Percentiles rank a stretch among this genome's conserved stretches.
phyloP scores from a whole-genome alignment of 2,888 invertebrate genomes.

The Microdon myrmicae region DNA sequence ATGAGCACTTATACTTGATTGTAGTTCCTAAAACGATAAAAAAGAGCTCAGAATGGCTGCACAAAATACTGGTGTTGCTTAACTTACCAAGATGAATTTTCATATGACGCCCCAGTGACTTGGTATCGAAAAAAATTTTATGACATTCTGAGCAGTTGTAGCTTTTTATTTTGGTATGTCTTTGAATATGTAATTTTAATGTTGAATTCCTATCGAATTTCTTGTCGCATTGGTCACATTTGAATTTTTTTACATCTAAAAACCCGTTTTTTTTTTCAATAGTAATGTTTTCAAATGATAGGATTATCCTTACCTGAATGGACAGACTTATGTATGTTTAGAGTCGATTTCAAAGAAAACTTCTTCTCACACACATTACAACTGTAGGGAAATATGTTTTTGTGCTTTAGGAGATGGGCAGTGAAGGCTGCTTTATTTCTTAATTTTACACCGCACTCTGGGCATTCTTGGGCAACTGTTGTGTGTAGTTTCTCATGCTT shows the following conservation, averaged over 20 bases:
- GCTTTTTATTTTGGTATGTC: slow-evolving; percentile 69
- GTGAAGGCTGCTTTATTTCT: slow-evolving; percentile 71
- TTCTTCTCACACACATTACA: slow-evolving; percentile 69
- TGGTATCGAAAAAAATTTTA: slow-evolving; percentile 75
- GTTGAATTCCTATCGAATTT: slow-evolving; percentile 72
- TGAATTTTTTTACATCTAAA: slow-evolving; percentile 67
- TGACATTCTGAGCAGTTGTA: slow-evolving; percentile 75
- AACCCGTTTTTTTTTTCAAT: slow-evolving; percentile 1
- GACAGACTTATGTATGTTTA: slow-evolving; percentile 71
- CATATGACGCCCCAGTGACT: slow-evolving; percentile 77
- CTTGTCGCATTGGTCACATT: slow-evolving; percentile 73
- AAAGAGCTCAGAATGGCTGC: slow-evolving; percentile 46
- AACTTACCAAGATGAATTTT: slow-evolving; percentile 74
- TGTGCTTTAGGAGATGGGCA: slow-evolving; percentile 73
- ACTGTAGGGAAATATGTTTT: slow-evolving; percentile 72
- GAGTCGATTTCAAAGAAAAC: slow-evolving; percentile 75
- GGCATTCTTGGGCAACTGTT: slow-evolving; percentile 67
- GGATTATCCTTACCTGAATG: slow-evolving; percentile 55
- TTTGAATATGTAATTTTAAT: slow-evolving; percentile 69
- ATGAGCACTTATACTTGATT: slow-evolving; percentile 76
- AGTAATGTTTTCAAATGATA: slow-evolving; percentile 1
- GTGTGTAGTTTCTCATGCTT: slow-evolving; percentile 77
- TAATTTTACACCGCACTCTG: slow-evolving; percentile 73
- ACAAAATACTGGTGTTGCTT: background rate
- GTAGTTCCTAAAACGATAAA: slow-evolving; percentile 68